Percentiles rank a stretch among this genome's conserved stretches.
Conservation (phyloP, 1,140 invertebrate species). For the Aphaenogaster rudis region DNA sequence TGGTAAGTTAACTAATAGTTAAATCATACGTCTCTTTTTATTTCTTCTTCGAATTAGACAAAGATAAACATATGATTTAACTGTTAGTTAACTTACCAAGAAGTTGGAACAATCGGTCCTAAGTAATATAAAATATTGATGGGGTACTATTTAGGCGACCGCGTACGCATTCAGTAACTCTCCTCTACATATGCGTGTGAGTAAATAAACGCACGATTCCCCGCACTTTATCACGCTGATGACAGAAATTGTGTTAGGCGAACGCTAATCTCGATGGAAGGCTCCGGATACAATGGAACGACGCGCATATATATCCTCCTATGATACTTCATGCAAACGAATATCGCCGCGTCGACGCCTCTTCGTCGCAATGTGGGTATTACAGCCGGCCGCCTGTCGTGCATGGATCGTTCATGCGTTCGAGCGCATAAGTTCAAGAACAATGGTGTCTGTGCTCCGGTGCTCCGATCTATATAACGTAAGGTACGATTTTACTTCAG, state of each 20-base stretch:
- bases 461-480: slow-evolving; percentile 80
- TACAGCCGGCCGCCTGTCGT: slow-evolving; percentile 11
- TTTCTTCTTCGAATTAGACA: too few relatives aligned
- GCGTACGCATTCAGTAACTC: too few relatives aligned
- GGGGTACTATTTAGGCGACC: too few relatives aligned
- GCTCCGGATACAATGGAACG: slow-evolving; percentile 28
- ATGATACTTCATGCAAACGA: slow-evolving; percentile 36
- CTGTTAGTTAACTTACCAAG: too few relatives aligned
- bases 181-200: background rate
- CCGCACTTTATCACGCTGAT: slow-evolving; percentile 9
- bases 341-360: slow-evolving; percentile 22
- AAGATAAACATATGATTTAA: too few relatives aligned
- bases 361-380: slow-evolving; percentile 3
- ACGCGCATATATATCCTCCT: slow-evolving; percentile 22
- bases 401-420: slow-evolving; percentile 74
- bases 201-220: background rate
- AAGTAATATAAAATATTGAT: too few relatives aligned
- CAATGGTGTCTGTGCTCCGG: slow-evolving; percentile 79
- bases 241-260: slow-evolving; percentile 28
- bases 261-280: slow-evolving; percentile 30
- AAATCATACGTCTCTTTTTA: too few relatives aligned
- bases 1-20: too few relatives aligned
- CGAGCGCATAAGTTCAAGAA: slow-evolving; percentile 84
- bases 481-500: slow-evolving; percentile 81
- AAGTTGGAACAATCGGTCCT: too few relatives aligned